These are phyloP conservation scores for Piprites chloris DNA, from an alignment of 2,113 vertebrate genomes.

Conservation along the genomic window DNA sequence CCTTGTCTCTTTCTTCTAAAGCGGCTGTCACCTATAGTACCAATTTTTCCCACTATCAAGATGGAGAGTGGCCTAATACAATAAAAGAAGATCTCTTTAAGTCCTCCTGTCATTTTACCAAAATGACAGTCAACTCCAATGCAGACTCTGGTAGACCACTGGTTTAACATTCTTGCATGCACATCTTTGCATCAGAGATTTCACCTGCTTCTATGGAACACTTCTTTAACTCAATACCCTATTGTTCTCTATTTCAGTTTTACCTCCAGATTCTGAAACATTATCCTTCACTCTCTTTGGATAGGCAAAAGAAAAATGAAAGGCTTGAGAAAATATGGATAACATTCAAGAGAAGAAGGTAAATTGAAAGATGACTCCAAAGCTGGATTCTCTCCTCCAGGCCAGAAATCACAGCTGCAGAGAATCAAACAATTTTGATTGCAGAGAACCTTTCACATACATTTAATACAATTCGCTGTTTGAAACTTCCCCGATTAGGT, in stretches of 20 bases:
- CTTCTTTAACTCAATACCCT: not conserved
- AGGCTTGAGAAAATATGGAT: not conserved
- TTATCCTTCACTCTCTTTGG: not conserved
- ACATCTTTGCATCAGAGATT: not conserved
- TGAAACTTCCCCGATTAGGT: not conserved
- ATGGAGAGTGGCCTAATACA: not conserved
- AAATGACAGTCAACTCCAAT: not conserved
- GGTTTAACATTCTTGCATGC: not conserved
- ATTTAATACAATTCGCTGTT: not conserved
- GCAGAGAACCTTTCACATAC: not conserved
- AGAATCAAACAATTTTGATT: not conserved
- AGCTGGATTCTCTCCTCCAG: not conserved
- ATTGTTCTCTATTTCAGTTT: not conserved
- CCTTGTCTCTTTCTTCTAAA: not conserved
- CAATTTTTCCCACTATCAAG: not conserved
- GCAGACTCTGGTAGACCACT: not conserved
- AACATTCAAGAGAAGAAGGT: not conserved
- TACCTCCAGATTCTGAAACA: not conserved
- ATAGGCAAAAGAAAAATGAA: not conserved
- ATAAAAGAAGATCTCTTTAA: not conserved
- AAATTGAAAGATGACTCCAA: not conserved
- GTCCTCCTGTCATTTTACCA: not conserved
- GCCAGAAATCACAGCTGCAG: not conserved
- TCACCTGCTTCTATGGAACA: not conserved
- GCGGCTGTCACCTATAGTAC: fast-evolving